phyloP scores from a whole-genome alignment of 1,140 invertebrate species.

The Melipona quadrifasciata region DNA sequence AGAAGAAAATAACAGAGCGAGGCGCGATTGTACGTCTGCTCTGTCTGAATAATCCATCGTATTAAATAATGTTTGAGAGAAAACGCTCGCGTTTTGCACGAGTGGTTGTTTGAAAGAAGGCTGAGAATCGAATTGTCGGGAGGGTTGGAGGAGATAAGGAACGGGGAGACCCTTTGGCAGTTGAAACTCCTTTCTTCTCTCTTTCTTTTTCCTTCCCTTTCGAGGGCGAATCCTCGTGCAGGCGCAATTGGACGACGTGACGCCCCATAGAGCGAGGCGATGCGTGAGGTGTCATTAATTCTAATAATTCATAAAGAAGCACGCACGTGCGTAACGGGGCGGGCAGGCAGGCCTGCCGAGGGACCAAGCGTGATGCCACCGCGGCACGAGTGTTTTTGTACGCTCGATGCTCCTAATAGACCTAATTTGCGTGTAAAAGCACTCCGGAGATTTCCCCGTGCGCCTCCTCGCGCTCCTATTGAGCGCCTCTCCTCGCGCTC shows the following conservation, averaged over 20 bases:
- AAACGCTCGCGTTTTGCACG: not conserved
- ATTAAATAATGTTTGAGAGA: not conserved
- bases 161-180: slow-evolving; percentile 2
- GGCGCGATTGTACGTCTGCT: not conserved
- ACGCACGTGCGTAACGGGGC: slow-evolving; percentile 75
- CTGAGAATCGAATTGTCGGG: not conserved
- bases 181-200: not conserved
- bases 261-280: slow-evolving; percentile 70
- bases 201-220: not conserved
- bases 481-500: slow-evolving; percentile 41
- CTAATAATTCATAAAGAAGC: slow-evolving; percentile 81
- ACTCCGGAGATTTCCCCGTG: slow-evolving; percentile 62
- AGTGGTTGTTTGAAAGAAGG: not conserved
- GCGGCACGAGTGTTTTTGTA: slow-evolving; percentile 72
- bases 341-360: slow-evolving; percentile 64
- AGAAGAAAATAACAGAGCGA: not conserved
- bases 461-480: slow-evolving; percentile 59
- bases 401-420: slow-evolving; percentile 74
- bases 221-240: slow-evolving; percentile 39
- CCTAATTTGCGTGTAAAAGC: slow-evolving; percentile 79
- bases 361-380: slow-evolving; percentile 48
- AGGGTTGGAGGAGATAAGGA: slow-evolving; percentile 2
- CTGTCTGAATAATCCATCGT: not conserved
- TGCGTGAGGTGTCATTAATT: slow-evolving; percentile 80
- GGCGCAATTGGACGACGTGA: slow-evolving; percentile 71